These are phyloP conservation scores for Dasyprocta punctata DNA, from an alignment of 2,113 vertebrate species.

Conservation along the genomic window DNA sequence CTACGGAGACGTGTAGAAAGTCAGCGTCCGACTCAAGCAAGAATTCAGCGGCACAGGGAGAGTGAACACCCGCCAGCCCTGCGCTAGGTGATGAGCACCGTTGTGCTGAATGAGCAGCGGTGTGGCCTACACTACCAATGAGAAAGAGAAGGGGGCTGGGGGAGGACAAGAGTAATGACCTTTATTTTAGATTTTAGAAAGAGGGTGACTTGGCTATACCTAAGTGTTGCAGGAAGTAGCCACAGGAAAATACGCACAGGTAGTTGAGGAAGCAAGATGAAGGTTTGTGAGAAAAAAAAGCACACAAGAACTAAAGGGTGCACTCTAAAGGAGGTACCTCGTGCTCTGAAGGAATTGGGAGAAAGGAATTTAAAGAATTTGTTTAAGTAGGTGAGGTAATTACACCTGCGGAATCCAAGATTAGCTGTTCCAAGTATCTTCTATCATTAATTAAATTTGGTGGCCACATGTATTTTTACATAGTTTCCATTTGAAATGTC, in stretches of 20 bases:
- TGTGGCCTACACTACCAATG: fast-evolving
- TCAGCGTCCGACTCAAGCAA: neutral
- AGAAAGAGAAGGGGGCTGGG: neutral
- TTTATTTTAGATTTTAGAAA: neutral
- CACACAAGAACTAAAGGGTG: neutral
- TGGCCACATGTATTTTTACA: neutral
- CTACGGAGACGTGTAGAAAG: neutral
- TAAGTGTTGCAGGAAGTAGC: neutral
- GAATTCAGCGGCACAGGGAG: too few species aligned
- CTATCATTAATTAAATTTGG: slow-evolving; percentile 1
- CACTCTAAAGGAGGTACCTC: neutral
- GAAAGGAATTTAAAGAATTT: neutral
- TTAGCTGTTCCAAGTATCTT: neutral
- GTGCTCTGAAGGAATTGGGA: neutral
- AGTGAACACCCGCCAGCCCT: too few species aligned
- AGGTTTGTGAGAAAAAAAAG: neutral
- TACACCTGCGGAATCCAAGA: neutral
- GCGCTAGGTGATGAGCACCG: fast-evolving
- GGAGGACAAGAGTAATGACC: neutral
- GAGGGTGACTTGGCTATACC: neutral
- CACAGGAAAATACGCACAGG: neutral
- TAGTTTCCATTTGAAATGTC: neutral
- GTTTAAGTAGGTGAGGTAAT: neutral
- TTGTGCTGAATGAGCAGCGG: neutral
- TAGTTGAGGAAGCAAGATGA: neutral